Evolutionary conservation across 2,113 vertebrate genomes (phyloP), one percentile per base, ranked within the genome.

Genomic region (Emydura subglobosa): DNA sequence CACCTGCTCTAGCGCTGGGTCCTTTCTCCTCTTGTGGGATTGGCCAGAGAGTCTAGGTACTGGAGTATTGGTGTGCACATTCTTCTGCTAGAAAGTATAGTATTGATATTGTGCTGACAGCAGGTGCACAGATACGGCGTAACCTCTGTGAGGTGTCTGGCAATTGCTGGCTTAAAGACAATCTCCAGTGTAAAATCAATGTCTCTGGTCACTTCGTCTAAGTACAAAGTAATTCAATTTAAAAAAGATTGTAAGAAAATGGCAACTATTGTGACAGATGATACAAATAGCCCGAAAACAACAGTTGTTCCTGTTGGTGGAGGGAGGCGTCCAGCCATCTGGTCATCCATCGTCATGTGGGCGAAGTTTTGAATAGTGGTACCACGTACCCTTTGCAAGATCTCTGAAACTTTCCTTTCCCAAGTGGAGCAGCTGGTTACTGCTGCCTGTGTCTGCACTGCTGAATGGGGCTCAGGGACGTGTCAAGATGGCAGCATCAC

Each of bases 351-450:
- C 55, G 55, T 31, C 9, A 1, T 13, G 57, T 1, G 54, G 55
- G 19, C 50, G 65, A 14, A n/a, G 2, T 25, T 87, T 13, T 5
- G 6, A 6, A 76, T 6, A 7, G 78, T 57, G 34, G 17, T 2
- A 17, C 17, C 34, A 68, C 4, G 34, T n/a, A n/a, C 59, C 88
- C 88, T 91, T 13, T 47, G 81, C 85, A 68, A 87, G 93, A 93
- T 88, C 88, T 65, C 59, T 0, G 8, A 51, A 65, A 12, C 81
- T 12, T 55, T 68, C 89, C 91, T 96, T 95, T 96, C 95, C 96
- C 96, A 95, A 89, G 82, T 96, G 93, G 97, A 95, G 93, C 96
- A 96, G 87, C 85, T 3, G 0, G 34, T 91, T 91, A 68, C 1
- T 86, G 55, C 85, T 59, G 72, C 44, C 83, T 89, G 61, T 83